These are phyloP conservation scores for Erethizon dorsatum DNA, from an alignment of 2,797 vertebrate species.

Conservation along the genomic window DNA sequence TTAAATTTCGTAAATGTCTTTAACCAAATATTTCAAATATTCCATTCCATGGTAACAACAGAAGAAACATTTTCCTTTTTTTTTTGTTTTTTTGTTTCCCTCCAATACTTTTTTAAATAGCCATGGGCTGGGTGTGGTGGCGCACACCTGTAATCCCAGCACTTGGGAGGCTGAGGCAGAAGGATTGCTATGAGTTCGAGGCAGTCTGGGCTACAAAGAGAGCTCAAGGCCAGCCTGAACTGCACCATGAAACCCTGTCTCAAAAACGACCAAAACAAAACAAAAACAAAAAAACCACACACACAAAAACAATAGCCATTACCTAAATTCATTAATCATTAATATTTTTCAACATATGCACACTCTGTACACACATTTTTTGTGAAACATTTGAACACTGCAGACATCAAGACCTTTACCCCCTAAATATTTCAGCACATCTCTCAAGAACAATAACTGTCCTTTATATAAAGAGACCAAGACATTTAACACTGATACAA, in stretches of 20 bases:
- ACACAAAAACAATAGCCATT: slow-evolving; percentile 26
- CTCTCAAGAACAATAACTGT: slow-evolving; percentile 24
- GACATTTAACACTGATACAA: slow-evolving; percentile 36
- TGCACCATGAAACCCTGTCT: neutral
- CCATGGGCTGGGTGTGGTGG: neutral
- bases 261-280: neutral
- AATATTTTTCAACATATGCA: neutral
- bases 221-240: neutral
- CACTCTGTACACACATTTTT: neutral
- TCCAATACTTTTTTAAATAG: neutral
- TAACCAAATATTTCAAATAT: slow-evolving; percentile 29
- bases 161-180: neutral
- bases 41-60: slow-evolving; percentile 37
- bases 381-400: slow-evolving; percentile 32
- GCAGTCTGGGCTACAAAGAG: too few species aligned
- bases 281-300: too few species aligned
- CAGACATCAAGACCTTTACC: neutral
- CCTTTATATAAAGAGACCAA: neutral
- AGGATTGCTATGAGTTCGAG: neutral
- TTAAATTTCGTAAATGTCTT: slow-evolving; percentile 22
- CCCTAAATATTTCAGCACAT: neutral
- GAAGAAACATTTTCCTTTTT: neutral
- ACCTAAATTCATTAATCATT: neutral
- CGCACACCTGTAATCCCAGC: neutral
- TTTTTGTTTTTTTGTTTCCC: neutral